These are phyloP conservation scores for Temnothorax curvispinosus DNA, from an alignment of 1,140 invertebrate genomes.

Conservation along the genomic window DNA sequence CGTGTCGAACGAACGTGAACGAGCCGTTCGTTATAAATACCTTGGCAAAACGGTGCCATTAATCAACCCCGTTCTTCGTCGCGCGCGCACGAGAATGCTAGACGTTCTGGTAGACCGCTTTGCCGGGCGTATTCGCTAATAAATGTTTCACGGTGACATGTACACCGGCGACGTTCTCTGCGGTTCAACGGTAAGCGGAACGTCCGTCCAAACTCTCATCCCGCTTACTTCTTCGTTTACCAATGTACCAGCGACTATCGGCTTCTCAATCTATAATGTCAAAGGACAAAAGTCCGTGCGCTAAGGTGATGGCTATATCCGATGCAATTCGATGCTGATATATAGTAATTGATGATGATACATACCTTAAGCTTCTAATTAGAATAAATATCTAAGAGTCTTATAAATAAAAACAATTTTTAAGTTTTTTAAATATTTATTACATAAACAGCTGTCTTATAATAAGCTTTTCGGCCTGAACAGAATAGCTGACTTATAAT, in stretches of 20 bases:
- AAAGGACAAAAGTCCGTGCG: not conserved
- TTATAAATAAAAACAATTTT: not conserved
- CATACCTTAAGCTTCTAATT: not conserved
- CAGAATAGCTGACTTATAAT: no score
- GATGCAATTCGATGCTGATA: not conserved
- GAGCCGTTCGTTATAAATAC: constrained; percentile 66
- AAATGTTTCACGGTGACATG: constrained; percentile 75
- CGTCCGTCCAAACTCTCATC: constrained; percentile 58
- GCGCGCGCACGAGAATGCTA: constrained; percentile 47
- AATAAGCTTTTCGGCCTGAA: not conserved
- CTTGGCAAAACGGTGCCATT: constrained; percentile 66
- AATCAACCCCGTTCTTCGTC: constrained; percentile 69
- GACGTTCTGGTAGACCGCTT: constrained; percentile 53
- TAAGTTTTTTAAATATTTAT: not conserved
- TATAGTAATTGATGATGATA: not conserved
- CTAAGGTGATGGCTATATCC: not conserved
- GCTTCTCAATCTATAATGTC: not conserved
- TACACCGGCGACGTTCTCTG: constrained; percentile 63
- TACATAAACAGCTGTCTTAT: not conserved
- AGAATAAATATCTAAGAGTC: not conserved
- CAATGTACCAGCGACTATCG: not conserved
- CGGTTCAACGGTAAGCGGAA: constrained; percentile 45
- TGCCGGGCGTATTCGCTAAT: constrained; percentile 67
- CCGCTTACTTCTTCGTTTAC: constrained; percentile 33
- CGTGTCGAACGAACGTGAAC: constrained; percentile 32